Percentiles rank a stretch among this genome's conserved stretches.
phyloP scores from a whole-genome alignment of 1,140 invertebrate species.

The Drosophila pseudoananassae region DNA sequence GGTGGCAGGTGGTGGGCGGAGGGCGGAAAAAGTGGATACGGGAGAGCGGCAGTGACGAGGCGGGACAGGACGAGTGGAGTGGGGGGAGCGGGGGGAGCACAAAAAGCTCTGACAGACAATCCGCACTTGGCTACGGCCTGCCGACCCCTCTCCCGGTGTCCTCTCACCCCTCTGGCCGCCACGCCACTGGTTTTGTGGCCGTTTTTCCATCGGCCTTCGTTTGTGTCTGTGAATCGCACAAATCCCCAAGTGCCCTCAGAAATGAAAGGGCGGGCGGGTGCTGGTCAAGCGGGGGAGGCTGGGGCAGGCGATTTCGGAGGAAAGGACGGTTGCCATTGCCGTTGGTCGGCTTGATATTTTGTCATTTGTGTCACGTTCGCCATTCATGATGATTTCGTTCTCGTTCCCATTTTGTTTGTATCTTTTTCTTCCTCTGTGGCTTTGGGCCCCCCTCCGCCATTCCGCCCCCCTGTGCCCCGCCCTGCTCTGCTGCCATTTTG shows the following conservation, averaged over 20 bases:
- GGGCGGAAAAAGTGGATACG: not conserved
- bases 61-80: not conserved
- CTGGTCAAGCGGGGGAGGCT: constrained; percentile 19
- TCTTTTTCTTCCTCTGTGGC: constrained; percentile 6
- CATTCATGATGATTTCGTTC: constrained; percentile 79
- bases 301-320: not conserved
- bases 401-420: constrained; percentile 51
- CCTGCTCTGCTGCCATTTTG: constrained; percentile 34
- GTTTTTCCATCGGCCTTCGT: constrained; percentile 44
- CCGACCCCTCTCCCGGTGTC: not conserved
- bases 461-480: constrained; percentile 6
- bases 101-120: constrained; percentile 44
- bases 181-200: constrained; percentile 2
- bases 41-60: constrained; percentile 1
- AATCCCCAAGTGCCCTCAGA: constrained; percentile 47
- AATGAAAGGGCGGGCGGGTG: constrained; percentile 16
- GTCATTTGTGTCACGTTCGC: constrained; percentile 81
- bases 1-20: not conserved
- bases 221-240: constrained; percentile 51
- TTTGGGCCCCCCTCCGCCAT: constrained; percentile 9
- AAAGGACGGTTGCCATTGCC: constrained; percentile 54
- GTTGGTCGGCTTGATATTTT: constrained; percentile 75
- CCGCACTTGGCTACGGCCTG: constrained; percentile 30
- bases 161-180: constrained; percentile 4
- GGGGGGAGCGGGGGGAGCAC: constrained; percentile 19